A percentile compares a stretch with the other conserved stretches of the same genome.
phyloP scores from a whole-genome alignment of 2,888 invertebrate species.

The Diabrotica balteata region DNA sequence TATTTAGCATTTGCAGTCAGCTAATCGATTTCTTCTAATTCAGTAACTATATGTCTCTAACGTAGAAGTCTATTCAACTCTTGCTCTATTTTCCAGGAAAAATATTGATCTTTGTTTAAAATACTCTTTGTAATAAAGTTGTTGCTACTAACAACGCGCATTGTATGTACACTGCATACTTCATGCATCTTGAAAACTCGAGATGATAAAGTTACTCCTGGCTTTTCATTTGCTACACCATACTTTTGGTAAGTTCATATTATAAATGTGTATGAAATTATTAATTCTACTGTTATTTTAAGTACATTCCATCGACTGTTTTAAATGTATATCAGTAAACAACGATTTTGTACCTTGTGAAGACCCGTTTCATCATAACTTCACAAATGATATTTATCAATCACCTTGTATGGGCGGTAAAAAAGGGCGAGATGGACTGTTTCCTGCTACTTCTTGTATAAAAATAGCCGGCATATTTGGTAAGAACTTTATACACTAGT shows the following conservation, averaged over 20 bases:
- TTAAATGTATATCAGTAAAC: constrained; percentile 94
- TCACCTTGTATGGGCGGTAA: constrained; percentile 94
- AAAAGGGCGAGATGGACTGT: constrained; percentile 90
- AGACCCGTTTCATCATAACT: constrained; percentile 95
- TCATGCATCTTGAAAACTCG: too few species aligned
- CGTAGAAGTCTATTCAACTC: background rate
- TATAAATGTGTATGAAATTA: background rate
- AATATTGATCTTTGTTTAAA: constrained; percentile 28
- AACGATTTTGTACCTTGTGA: constrained; percentile 88
- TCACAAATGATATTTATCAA: constrained; percentile 81
- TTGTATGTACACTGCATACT: background rate
- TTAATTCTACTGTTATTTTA: constrained; percentile 14
- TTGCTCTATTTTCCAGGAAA: constrained; percentile 19
- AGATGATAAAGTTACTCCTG: background rate
- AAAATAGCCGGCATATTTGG: constrained; percentile 93
- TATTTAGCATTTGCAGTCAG: background rate
- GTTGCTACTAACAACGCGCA: constrained; percentile 20
- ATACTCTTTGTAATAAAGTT: constrained; percentile 6
- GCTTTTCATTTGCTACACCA: constrained; percentile 8
- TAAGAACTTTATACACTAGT: constrained; percentile 58
- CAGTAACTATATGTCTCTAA: background rate
- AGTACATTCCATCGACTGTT: constrained; percentile 80
- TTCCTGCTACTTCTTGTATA: constrained; percentile 96
- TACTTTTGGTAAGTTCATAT: constrained; percentile 14
- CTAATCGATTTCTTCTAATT: background rate